A percentile compares a stretch with the other conserved stretches of the same genome.
phyloP scores from a whole-genome alignment of 2,888 invertebrate species.

The Netelia inedita region DNA sequence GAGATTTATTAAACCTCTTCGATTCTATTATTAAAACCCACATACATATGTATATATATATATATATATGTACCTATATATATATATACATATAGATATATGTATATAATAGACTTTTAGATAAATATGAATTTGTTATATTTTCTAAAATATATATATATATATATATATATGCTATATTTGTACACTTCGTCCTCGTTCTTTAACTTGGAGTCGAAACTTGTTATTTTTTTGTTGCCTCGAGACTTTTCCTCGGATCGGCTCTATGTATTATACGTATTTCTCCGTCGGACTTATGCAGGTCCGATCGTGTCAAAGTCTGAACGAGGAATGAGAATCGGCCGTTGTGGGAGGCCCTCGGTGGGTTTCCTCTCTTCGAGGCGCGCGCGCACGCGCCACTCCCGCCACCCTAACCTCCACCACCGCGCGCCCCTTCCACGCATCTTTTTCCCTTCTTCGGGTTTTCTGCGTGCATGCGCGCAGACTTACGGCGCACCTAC shows the following conservation, averaged over 20 bases:
- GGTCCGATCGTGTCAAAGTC: constrained; percentile 71
- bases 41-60: constrained; percentile 16
- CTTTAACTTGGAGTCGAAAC: constrained; percentile 42
- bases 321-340: constrained; percentile 78
- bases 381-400: constrained; percentile 63
- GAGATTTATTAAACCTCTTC: neutral
- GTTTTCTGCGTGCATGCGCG: neutral
- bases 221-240: constrained; percentile 25
- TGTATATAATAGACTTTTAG: constrained; percentile 1
- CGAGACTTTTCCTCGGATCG: constrained; percentile 22
- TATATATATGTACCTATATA: constrained; percentile 5
- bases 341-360: constrained; percentile 73
- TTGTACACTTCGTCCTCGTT: constrained; percentile 40
- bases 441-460: constrained; percentile 10
- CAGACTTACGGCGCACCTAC: neutral
- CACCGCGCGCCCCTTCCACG: constrained; percentile 17
- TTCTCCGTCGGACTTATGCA: constrained; percentile 15
- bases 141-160: neutral
- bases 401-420: constrained; percentile 34
- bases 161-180: constrained; percentile 9
- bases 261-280: neutral
- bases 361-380: constrained; percentile 40
- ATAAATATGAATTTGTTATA: constrained; percentile 7
- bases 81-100: neutral
- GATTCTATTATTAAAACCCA: neutral